Evolutionary conservation across 2,113 vertebrate genomes (phyloP), one percentile per base, ranked within the genome.

Genomic region (Mustela lutreola): DNA sequence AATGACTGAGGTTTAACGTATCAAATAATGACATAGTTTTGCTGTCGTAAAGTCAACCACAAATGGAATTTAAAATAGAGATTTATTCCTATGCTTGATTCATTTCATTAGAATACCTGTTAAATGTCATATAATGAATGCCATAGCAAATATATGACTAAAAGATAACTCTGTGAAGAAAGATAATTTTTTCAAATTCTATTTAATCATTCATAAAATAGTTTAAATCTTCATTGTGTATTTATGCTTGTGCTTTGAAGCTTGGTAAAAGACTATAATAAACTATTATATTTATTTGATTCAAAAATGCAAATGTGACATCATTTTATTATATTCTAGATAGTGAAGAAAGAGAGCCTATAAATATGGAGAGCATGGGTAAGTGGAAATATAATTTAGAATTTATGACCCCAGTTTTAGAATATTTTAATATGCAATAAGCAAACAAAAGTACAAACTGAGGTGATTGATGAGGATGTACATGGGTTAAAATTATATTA

Each of bases 301-400:
- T 91, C 53, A 75, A 98, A 97, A 91, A 56, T 78, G 31, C 84
- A 62, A 91, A 90, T 91, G 78, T 98, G 96, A 94, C 26, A 84
- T 84, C 2, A 58, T 90, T 58, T 98, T 58, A 0, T 98, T 98
- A 22, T 45, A 81, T 99, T 98, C 97, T 97, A 99, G 99, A 6
- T 97, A 73, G 81, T 96, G 98, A 98, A 19, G 97, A 98, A 80
- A 96, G 97, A 33, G 98, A 97, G 56, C 95, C 71, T n/a, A 63
- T 98, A 73, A 98, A 99, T 93, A 98, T 99, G 98, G 98, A 97
- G 75, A 70, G 63, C 92, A 85, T 98, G 94, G 99, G 99, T 98
- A 98, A 98, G 99, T 98, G 28, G 8, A 92, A 50, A 71, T 58
- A 82, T 4, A 24, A n/a, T 39, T 48, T 85, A 24, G 71, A 71